A percentile compares a stretch with the other conserved stretches of the same genome.
Evolutionary conservation across 2,797 vertebrate species (phyloP).

Genomic region (Chelonia mydas): DNA sequence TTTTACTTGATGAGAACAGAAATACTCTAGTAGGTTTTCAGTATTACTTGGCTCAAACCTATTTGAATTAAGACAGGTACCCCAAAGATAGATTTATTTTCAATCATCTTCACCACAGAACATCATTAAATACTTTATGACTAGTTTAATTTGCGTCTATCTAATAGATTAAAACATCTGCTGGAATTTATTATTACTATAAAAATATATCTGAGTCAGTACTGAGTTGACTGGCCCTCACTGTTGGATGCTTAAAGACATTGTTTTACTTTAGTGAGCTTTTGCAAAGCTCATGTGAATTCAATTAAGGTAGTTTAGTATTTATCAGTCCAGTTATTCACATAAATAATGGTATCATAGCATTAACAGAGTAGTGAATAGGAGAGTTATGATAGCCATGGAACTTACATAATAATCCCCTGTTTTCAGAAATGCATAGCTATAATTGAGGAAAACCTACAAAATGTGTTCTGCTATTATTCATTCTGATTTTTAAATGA

Average conservation of each 20-base stretch:
- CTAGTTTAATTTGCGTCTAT: conserved; percentile 8
- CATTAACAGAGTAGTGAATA: not conserved
- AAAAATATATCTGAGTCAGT: not conserved
- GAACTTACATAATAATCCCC: not conserved
- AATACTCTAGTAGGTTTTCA: not conserved
- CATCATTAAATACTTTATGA: not conserved
- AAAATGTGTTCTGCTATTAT: not conserved
- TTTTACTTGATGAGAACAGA: not conserved
- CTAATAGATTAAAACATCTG: not conserved
- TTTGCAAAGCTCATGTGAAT: not conserved
- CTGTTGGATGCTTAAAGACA: not conserved
- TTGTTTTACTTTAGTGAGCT: not conserved
- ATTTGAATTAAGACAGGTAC: not conserved
- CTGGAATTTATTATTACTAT: not conserved
- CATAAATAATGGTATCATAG: not conserved
- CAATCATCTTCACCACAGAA: not conserved
- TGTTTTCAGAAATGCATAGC: not conserved
- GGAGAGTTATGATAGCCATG: not conserved
- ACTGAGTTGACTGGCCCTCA: not conserved
- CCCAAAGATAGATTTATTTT: not conserved
- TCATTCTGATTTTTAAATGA: not conserved
- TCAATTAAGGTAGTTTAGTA: not conserved
- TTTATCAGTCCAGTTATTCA: not conserved
- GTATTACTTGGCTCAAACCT: not conserved
- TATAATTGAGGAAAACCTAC: not conserved